Base-by-base conservation (phyloP, 2,113 vertebrate genomes). In the Catharus bicknelli region DNA sequence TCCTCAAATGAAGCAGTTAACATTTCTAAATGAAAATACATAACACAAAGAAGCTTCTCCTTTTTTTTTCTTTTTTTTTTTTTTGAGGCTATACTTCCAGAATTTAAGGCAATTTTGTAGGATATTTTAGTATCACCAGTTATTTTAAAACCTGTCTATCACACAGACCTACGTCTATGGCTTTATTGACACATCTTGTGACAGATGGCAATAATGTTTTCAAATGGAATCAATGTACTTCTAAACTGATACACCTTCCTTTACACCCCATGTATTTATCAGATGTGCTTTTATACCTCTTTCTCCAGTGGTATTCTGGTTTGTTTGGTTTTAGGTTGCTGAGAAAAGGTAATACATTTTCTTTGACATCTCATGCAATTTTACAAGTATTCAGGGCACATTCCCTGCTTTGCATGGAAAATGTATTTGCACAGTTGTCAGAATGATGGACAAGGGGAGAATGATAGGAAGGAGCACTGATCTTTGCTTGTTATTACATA, bases 371-470 rank as follows among this genome's bases (percentile, higher is more conserved):
- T 95, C 34, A 5, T 89, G 94, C 96, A 95, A 97, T 96, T 97
- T 97, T 97, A 93, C 96, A 96, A 97, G 95, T 92, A 97, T 97
- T 97, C 97, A 95, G 95, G 94, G 96, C 96, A 96, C 96, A 97
- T 95, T 97, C 93, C 96, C 97, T 97, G 96, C 96, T 98, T 98
- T 98, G 98, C 98, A 98, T 98, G 98, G 98, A 97, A 95, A 98
- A 98, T 98, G 97, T 98, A 98, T 98, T 99, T 98, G 97, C 98
- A 98, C 98, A 98, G 98, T 98, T 98, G 98, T 98, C 98, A 98
- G 97, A 90, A 96, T 99, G 99, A 99, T 97, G 98, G 98, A 98
- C 98, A 98, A 97, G 96, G 96, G 87, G 97, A 97, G 95, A 97
- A 97, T 97, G 97, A 97, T 97, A 96, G 96, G 96, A 97, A 90